A percentile compares a stretch with the other conserved stretches of the same genome.
Evolutionary conservation across 2,113 vertebrate genomes (phyloP).

Genomic region (Dicentrarchus labrax): DNA sequence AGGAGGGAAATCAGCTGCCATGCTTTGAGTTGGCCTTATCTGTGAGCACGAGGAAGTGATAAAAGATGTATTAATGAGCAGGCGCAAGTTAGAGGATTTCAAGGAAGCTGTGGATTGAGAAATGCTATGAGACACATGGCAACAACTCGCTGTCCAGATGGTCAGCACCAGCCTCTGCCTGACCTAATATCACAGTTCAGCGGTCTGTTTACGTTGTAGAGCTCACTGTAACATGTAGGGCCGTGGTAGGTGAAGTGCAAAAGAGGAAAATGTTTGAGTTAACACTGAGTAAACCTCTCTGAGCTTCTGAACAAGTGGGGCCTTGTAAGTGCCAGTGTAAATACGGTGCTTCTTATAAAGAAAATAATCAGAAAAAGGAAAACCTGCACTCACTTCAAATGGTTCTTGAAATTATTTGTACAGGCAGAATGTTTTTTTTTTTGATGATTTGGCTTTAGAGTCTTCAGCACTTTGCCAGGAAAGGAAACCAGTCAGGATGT

Average conservation of each 20-base stretch:
- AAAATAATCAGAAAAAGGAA: slow-evolving; percentile 56
- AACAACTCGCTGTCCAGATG: slow-evolving; percentile 24
- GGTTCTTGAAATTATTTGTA: slow-evolving; percentile 48
- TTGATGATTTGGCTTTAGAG: slow-evolving; percentile 26
- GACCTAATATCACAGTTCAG: slow-evolving; percentile 50
- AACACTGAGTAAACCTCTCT: slow-evolving; percentile 42
- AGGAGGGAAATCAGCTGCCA: background rate
- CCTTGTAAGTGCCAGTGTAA: slow-evolving; percentile 55
- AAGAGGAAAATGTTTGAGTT: slow-evolving; percentile 42
- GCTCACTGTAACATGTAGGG: slow-evolving; percentile 36
- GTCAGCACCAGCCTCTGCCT: slow-evolving; percentile 20
- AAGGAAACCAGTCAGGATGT: slow-evolving; percentile 14
- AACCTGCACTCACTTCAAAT: slow-evolving; percentile 48
- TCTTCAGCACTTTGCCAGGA: slow-evolving; percentile 29
- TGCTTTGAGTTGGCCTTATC: slow-evolving; percentile 5
- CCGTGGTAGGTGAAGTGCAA: slow-evolving; percentile 47
- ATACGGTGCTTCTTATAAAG: slow-evolving; percentile 50
- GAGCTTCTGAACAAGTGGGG: slow-evolving; percentile 53
- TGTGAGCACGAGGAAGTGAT: background rate
- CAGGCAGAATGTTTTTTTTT: slow-evolving; percentile 39
- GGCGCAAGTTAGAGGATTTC: slow-evolving; percentile 11
- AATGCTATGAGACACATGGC: slow-evolving; percentile 27
- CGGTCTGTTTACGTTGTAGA: slow-evolving; percentile 47
- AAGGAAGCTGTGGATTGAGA: slow-evolving; percentile 16
- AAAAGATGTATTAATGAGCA: slow-evolving; percentile 1